Conservation (phyloP, 2,797 vertebrate genomes). For the Perodicticus potto region DNA sequence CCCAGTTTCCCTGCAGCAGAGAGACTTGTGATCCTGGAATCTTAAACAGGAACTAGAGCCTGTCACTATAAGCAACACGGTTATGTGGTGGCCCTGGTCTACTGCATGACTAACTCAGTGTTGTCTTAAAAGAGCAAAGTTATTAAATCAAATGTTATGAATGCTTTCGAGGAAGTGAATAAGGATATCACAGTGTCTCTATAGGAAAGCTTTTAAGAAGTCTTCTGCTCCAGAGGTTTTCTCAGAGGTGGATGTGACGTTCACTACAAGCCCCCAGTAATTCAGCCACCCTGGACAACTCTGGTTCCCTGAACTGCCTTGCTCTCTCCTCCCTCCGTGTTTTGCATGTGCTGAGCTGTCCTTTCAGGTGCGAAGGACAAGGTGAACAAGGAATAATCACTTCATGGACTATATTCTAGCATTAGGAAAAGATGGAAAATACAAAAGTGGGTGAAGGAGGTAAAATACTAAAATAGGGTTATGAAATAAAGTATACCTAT, state of each 20-base stretch:
- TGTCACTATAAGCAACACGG: neutral
- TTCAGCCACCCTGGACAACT: no score
- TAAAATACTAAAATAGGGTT: neutral
- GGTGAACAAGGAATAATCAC: neutral
- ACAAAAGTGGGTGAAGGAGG: neutral
- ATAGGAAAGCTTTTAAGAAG: neutral
- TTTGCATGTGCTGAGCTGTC: neutral
- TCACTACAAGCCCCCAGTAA: neutral
- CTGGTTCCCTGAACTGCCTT: no score
- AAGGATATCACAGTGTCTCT: neutral
- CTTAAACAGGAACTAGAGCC: neutral
- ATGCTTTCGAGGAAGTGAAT: neutral
- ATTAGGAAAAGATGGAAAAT: neutral
- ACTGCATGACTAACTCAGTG: fast-evolving
- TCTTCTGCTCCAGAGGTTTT: neutral
- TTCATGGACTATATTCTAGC: neutral
- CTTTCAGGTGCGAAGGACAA: neutral
- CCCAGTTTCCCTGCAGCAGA: neutral
- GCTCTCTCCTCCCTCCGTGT: no score
- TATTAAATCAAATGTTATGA: neutral
- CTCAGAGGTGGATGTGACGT: neutral
- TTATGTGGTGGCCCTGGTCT: no score
- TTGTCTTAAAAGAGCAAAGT: neutral
- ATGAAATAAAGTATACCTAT: neutral
- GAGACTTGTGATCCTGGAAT: fast-evolving